Percentiles rank a stretch among this genome's conserved stretches.
phyloP scores from a whole-genome alignment of 1,140 invertebrate species.

The Tetranychus cinnabarinus region DNA sequence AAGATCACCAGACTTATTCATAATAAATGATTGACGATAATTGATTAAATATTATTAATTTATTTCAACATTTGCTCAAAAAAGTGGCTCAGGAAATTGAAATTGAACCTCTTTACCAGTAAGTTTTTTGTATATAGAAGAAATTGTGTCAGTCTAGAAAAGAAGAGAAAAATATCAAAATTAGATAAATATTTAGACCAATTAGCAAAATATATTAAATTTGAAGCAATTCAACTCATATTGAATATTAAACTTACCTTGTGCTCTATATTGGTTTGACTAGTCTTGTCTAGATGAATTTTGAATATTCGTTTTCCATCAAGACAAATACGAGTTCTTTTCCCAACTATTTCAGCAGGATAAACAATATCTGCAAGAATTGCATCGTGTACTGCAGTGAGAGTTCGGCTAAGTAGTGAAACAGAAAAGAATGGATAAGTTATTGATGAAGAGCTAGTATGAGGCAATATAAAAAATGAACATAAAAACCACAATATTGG shows the following conservation, averaged over 20 bases:
- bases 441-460: neutral
- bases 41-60: neutral
- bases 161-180: constrained; percentile 16
- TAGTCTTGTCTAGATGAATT: constrained; percentile 93
- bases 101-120: constrained; percentile 96
- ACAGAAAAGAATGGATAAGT: neutral
- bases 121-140: constrained; percentile 91
- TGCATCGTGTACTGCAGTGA: constrained; percentile 90
- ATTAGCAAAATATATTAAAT: neutral
- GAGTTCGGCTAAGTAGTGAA: constrained; percentile 43
- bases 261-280: constrained; percentile 97
- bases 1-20: too few relatives aligned
- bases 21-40: too few relatives aligned
- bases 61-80: constrained; percentile 19
- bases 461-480: neutral
- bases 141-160: constrained; percentile 83
- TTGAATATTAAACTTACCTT: constrained; percentile 40
- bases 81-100: constrained; percentile 83
- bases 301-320: constrained; percentile 91
- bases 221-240: neutral
- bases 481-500: neutral
- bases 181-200: neutral
- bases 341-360: constrained; percentile 97
- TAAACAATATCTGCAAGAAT: constrained; percentile 92
- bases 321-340: constrained; percentile 78